These are phyloP conservation scores for Hippocampus barbouri DNA, from an alignment of 2,113 vertebrate genomes.

Conservation along the genomic window DNA sequence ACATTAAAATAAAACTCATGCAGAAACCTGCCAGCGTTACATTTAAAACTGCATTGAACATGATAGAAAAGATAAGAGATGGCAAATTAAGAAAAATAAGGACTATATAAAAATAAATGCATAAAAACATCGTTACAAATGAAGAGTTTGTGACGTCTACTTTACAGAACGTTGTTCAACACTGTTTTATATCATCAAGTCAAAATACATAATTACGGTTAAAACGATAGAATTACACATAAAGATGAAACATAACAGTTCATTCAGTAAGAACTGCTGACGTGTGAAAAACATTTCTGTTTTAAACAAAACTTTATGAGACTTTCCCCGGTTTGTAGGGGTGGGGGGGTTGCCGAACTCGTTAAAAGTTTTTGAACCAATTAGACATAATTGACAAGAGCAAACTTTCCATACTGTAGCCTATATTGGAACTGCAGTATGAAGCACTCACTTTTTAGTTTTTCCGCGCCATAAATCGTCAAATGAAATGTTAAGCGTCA, in stretches of 20 bases:
- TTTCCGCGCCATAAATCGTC: background rate
- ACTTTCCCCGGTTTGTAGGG: background rate
- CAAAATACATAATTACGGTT: background rate
- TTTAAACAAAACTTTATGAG: background rate
- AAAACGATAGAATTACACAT: background rate
- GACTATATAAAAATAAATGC: background rate
- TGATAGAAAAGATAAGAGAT: background rate
- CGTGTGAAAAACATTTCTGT: background rate
- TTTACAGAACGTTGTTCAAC: background rate
- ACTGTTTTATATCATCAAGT: background rate
- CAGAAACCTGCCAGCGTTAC: conserved; percentile 15
- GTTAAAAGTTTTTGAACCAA: background rate
- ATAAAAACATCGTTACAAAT: background rate
- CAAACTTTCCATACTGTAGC: background rate
- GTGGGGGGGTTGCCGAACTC: background rate
- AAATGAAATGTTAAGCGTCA: background rate
- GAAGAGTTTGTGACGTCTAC: background rate
- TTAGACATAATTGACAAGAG: background rate
- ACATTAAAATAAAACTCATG: background rate
- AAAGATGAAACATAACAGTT: background rate
- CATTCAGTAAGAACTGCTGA: background rate
- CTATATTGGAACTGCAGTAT: background rate
- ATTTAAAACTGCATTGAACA: conserved; percentile 18
- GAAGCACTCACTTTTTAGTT: background rate
- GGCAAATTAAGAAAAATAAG: background rate